phyloP scores from a whole-genome alignment of 2,113 vertebrate genomes.

The Mastomys coucha region DNA sequence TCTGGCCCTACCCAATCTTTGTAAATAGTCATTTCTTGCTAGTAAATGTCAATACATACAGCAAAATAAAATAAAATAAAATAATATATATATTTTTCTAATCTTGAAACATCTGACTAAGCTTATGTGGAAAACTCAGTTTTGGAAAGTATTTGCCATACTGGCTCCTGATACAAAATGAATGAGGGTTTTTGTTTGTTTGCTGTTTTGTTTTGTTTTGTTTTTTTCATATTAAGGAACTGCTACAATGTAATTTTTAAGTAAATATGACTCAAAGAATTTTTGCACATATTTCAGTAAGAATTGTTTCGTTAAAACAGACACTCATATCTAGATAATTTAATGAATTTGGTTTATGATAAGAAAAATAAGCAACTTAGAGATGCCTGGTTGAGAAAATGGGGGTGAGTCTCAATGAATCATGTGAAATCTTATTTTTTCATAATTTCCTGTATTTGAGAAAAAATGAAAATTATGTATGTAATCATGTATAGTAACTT shows the following conservation, averaged over 20 bases:
- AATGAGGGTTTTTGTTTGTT: background rate
- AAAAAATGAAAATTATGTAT: background rate
- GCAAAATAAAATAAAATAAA: slow-evolving; percentile 73
- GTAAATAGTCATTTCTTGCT: slow-evolving; percentile 69
- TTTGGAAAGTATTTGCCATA: slow-evolving; percentile 3
- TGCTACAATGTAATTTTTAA: background rate
- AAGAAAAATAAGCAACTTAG: background rate
- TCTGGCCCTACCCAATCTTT: slow-evolving; percentile 65
- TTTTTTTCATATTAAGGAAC: background rate
- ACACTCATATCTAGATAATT: background rate
- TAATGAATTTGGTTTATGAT: background rate
- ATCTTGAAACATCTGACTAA: slow-evolving; percentile 53
- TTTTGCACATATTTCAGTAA: background rate
- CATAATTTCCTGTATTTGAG: background rate
- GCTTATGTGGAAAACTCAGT: background rate
- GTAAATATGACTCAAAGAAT: background rate
- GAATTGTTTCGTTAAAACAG: background rate
- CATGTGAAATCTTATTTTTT: background rate
- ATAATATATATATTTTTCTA: background rate
- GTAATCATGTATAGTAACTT: too few species aligned
- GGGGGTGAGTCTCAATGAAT: background rate
- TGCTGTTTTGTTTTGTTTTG: background rate
- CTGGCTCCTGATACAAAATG: background rate
- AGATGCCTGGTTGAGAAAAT: background rate
- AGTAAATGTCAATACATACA: slow-evolving; percentile 77